A percentile compares a stretch with the other conserved stretches of the same genome.
phyloP scores from a whole-genome alignment of 2,113 vertebrate genomes.

The Progne subis region DNA sequence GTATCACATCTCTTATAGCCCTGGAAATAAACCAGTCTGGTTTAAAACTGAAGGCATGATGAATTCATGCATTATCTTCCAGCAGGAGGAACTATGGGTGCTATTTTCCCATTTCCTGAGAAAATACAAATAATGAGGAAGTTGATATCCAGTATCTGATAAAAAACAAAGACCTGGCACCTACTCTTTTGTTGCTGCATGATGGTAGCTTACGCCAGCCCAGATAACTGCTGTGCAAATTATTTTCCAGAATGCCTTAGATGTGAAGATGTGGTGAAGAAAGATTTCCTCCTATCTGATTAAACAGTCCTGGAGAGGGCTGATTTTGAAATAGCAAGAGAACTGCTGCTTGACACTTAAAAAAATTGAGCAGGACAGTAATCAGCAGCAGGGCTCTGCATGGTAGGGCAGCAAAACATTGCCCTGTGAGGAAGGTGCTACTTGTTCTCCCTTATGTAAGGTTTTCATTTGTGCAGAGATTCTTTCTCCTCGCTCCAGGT shows the following conservation, averaged over 20 bases:
- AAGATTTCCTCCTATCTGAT: not conserved
- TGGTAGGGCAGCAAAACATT: not conserved
- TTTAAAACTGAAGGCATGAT: not conserved
- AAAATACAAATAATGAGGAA: not conserved
- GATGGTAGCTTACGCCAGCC: not conserved
- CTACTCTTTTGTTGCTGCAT: not conserved
- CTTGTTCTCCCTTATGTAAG: not conserved
- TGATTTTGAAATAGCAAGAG: not conserved
- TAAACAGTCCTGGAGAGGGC: not conserved
- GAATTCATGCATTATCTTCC: not conserved
- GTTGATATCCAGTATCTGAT: conserved; percentile 14
- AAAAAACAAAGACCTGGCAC: not conserved
- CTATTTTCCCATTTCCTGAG: conserved; percentile 11
- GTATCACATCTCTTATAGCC: not conserved
- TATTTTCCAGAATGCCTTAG: not conserved
- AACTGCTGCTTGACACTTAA: not conserved
- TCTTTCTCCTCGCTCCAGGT: not conserved
- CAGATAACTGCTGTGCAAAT: not conserved
- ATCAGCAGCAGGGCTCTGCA: not conserved
- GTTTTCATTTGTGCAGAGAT: not conserved
- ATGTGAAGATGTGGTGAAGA: not conserved
- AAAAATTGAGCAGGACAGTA: not conserved
- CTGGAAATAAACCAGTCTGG: not conserved
- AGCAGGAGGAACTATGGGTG: not conserved
- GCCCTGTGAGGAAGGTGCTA: not conserved